These are phyloP conservation scores for Drosophila lowei DNA, from an alignment of 1,140 invertebrate species.

Conservation along the genomic window DNA sequence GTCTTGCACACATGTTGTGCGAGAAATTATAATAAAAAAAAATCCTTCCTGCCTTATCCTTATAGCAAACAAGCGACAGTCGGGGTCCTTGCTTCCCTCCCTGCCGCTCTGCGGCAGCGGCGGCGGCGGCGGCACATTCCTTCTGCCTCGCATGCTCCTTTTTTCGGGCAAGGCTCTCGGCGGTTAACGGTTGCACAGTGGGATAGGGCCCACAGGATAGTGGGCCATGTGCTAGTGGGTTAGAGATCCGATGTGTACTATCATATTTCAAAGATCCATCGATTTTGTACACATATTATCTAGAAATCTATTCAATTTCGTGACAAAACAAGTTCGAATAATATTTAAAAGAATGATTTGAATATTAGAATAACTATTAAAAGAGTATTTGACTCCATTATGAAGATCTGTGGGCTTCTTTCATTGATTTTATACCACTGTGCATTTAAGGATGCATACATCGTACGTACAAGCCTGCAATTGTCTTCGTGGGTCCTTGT, in stretches of 20 bases:
- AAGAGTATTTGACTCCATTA: no score
- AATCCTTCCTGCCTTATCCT: slow-evolving; percentile 49
- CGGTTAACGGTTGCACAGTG: slow-evolving; percentile 12
- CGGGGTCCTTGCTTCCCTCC: background rate
- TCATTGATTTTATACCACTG: background rate
- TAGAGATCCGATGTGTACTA: no score
- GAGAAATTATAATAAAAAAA: slow-evolving; percentile 62
- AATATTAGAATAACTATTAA: no score
- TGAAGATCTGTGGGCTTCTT: no score
- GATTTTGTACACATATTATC: no score
- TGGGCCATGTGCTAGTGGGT: no score
- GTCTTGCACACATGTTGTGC: slow-evolving; percentile 41
- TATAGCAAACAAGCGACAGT: slow-evolving; percentile 46
- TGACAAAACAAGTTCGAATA: no score
- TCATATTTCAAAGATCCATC: no score
- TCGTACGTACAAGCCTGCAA: slow-evolving; percentile 4
- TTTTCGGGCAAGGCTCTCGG: slow-evolving; percentile 4
- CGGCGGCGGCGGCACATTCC: slow-evolving; percentile 17
- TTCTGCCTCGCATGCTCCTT: slow-evolving; percentile 23
- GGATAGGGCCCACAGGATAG: background rate
- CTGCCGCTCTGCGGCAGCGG: background rate
- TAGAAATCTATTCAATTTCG: no score
- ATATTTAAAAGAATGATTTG: no score
- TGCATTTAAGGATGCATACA: background rate
- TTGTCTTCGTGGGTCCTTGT: slow-evolving; percentile 19